A percentile compares a stretch with the other conserved stretches of the same genome.
phyloP scores from a whole-genome alignment of 2,113 vertebrate genomes.

The Tragelaphus buxtoni region DNA sequence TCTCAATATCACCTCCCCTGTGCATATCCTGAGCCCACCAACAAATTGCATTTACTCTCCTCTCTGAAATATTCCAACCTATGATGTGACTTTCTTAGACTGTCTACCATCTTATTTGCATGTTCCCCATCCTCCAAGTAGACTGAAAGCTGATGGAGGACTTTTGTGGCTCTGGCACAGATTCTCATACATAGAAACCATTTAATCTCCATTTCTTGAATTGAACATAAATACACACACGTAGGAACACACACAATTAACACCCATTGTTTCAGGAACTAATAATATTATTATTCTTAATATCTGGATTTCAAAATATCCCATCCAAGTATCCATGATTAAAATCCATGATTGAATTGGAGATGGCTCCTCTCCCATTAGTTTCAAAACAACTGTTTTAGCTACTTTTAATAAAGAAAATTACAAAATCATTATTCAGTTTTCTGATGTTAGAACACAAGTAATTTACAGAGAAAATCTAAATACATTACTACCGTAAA shows the following conservation, averaged over 20 bases:
- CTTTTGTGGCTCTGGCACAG: neutral
- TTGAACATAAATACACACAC: neutral
- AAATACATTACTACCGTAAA: conserved; percentile 36
- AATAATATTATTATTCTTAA: conserved; percentile 30
- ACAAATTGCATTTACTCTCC: neutral
- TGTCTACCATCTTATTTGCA: neutral
- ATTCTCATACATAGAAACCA: neutral
- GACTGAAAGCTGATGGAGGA: neutral
- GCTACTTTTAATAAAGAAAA: conserved; percentile 63
- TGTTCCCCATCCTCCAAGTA: neutral
- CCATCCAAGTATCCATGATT: conserved; percentile 21
- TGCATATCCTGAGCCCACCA: neutral
- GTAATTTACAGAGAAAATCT: conserved; percentile 28
- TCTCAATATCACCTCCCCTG: neutral
- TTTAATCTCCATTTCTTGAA: conserved; percentile 6
- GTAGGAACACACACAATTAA: neutral
- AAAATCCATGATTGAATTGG: conserved; percentile 34
- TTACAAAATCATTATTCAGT: conserved; percentile 50
- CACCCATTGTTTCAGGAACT: neutral
- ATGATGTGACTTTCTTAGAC: neutral
- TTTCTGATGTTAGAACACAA: conserved; percentile 34
- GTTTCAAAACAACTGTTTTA: conserved; percentile 55
- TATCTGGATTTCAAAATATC: conserved; percentile 41
- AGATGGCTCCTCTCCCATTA: conserved; percentile 25
- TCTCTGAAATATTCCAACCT: neutral